Conservation (phyloP, 1,140 invertebrate species). For the Brachionus koreanus region DNA sequence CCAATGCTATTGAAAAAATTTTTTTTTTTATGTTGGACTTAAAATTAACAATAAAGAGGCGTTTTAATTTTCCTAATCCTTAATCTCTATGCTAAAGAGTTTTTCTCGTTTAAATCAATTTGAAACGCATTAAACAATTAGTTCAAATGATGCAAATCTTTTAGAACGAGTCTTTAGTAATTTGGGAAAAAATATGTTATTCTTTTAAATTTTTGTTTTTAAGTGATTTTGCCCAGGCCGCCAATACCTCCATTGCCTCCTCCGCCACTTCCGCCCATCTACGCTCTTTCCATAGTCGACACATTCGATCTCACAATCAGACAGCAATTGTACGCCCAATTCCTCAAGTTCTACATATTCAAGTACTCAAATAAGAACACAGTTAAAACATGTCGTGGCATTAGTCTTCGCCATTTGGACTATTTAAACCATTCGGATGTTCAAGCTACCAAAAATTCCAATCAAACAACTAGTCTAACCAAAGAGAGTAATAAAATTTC, state of each 20-base stretch:
- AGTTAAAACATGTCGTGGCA: background rate
- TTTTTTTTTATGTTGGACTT: background rate
- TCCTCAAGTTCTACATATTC: background rate
- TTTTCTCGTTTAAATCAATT: background rate
- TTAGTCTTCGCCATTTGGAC: background rate
- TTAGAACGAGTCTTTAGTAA: background rate
- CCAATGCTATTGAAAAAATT: background rate
- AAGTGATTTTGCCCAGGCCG: slow-evolving; percentile 2
- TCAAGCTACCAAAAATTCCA: background rate
- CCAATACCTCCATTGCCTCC: slow-evolving; percentile 6
- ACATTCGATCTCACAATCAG: background rate
- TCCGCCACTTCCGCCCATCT: background rate
- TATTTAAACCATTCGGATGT: background rate
- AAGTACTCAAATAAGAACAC: background rate
- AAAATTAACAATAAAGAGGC: background rate
- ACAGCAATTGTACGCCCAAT: background rate
- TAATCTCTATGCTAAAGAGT: background rate
- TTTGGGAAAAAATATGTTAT: background rate
- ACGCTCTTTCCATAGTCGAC: background rate
- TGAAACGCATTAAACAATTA: background rate
- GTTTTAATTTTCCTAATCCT: background rate
- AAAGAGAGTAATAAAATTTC: background rate
- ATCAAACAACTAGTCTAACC: background rate
- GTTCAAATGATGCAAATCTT: background rate
- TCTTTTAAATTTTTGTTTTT: background rate